A percentile compares a stretch with the other conserved stretches of the same genome.
Evolutionary conservation across 1,140 invertebrate genomes (phyloP).

Genomic region (honey bee (Apis mellifera)): Amel_HAv3.1 CM009935.2:8216001-8216500

Average conservation of each 20-base stretch:
- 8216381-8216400: too few species aligned
- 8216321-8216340: too few species aligned
- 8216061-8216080: conserved; percentile 68
- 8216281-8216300: too few species aligned
- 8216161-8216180: conserved; percentile 34
- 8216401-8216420: too few species aligned
- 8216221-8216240: neutral
- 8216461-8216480: neutral
- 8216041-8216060: conserved; percentile 67
- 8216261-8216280: neutral
- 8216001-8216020: conserved; percentile 66
- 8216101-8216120: conserved; percentile 25
- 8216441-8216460: too few species aligned
- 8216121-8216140: conserved; percentile 29
- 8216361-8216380: too few species aligned
- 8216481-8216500: neutral
- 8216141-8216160: conserved; percentile 53
- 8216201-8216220: conserved; percentile 15
- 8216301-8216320: too few species aligned
- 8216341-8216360: too few species aligned
- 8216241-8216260: neutral
- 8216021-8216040: conserved; percentile 65
- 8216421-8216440: too few species aligned
- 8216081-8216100: conserved; percentile 62
- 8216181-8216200: neutral